phyloP scores from a whole-genome alignment of 2,797 vertebrate genomes.

The Vireo griseus region DNA sequence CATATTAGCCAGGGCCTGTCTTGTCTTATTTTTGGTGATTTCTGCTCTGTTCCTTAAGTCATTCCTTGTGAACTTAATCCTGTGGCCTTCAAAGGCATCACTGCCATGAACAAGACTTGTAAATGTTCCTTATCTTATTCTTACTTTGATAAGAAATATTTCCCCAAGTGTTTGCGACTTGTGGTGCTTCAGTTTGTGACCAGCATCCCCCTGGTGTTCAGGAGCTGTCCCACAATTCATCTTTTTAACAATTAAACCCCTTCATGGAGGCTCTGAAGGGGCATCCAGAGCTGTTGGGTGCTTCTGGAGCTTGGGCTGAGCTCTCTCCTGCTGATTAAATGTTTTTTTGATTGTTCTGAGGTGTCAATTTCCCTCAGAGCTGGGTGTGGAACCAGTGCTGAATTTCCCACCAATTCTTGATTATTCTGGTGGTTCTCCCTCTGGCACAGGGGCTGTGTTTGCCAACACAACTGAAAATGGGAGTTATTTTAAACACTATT shows the following conservation, averaged over 20 bases:
- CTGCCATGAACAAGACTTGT: neutral
- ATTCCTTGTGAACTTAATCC: neutral
- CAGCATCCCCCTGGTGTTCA: neutral
- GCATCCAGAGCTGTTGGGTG: neutral
- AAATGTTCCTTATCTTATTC: neutral
- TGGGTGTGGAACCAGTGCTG: neutral
- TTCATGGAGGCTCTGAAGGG: neutral
- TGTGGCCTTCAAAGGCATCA: neutral
- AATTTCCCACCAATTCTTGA: neutral
- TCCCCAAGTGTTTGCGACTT: neutral
- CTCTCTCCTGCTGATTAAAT: neutral
- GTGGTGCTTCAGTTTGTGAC: neutral
- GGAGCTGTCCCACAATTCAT: neutral
- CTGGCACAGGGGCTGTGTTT: neutral
- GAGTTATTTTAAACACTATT: no score
- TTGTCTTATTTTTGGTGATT: neutral
- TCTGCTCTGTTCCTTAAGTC: neutral
- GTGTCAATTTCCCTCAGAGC: neutral
- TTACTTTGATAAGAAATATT: neutral
- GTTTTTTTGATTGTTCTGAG: neutral
- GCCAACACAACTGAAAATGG: neutral
- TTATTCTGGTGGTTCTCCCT: neutral
- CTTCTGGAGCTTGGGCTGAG: neutral
- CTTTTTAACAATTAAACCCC: neutral
- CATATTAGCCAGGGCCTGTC: neutral